Conservation (phyloP, 2,797 vertebrate genomes). For the Caiman crocodilus region DNA sequence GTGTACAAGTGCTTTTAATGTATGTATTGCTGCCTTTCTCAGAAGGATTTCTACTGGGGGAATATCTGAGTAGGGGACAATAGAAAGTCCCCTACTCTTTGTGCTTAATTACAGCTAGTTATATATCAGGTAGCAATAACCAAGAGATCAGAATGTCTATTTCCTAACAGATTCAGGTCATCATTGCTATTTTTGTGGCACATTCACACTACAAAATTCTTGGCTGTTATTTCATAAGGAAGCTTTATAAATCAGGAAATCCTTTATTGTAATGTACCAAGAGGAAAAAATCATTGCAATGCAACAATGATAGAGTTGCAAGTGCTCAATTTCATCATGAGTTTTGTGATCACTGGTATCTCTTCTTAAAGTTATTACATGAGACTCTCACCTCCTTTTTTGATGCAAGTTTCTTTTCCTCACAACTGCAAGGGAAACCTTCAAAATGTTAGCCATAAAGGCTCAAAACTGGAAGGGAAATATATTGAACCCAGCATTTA, state of each 20-base stretch:
- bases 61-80: no score
- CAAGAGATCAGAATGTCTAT: background rate
- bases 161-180: background rate
- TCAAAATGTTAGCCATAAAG: background rate
- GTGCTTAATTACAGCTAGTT: background rate
- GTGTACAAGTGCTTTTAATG: no score
- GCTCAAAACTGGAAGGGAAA: background rate
- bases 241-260: background rate
- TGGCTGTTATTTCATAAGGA: background rate
- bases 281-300: background rate
- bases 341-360: background rate
- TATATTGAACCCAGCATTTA: background rate
- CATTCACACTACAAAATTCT: background rate
- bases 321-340: background rate
- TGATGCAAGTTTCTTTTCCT: background rate
- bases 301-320: background rate
- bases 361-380: background rate
- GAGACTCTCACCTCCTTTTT: background rate
- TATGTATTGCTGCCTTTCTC: no score
- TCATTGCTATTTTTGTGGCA: background rate
- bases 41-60: no score
- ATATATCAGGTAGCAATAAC: background rate
- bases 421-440: background rate
- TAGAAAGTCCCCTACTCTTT: background rate
- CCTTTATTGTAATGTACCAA: background rate